Base-by-base conservation (phyloP, 2,888 invertebrate species). In the Agrilus biguttatus region DNA sequence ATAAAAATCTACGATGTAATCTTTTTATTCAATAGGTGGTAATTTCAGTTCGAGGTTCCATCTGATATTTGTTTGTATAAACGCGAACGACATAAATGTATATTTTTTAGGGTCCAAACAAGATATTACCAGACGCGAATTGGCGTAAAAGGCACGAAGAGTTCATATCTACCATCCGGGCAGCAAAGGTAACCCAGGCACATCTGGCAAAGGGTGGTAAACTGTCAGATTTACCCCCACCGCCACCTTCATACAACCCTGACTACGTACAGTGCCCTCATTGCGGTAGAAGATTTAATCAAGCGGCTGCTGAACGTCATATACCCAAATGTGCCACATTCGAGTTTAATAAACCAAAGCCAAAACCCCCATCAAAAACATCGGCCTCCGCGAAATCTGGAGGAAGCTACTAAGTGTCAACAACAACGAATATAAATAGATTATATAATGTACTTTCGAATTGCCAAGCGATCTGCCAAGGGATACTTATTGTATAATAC, bases 131-230 rank as follows among this genome's bases (percentile, higher is more conserved):
- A 10, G 28, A 48, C 14, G 17, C 42, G 52, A 84, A 82, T 67
- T 97, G 97, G 97, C 74, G 92, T 4, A 78, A 82, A 61, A 86
- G 92, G 55, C 97, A 97, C 71, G 84, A 90, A 61, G 90, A 93
- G 56, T 96, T 97, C 65, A 87, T 96, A 51, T 73, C 77, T 46
- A 80, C 91, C 2, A 91, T 97, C 50, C 77, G 92, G 35, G 85
- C 89, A 7, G 96, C 96, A 3, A 92, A 90, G 61, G 78, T 78
- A 66, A 83, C 78, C 55, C 83, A 87, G 62, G 78, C 77, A 1
- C 80, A 88, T 61, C 62, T 90, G 36, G 83, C 82, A 5, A 78
- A 78, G 6, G 93, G 93, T 39, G 91, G 90, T 50, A 88, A 89
- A 59, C 64, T 91, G 33, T 79, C 83, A 45, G 90, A 91, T 63